Percentiles rank a stretch among this genome's conserved stretches.
Evolutionary conservation across 2,888 invertebrate species (phyloP).

Genomic region (Papilio elwesi): DNA sequence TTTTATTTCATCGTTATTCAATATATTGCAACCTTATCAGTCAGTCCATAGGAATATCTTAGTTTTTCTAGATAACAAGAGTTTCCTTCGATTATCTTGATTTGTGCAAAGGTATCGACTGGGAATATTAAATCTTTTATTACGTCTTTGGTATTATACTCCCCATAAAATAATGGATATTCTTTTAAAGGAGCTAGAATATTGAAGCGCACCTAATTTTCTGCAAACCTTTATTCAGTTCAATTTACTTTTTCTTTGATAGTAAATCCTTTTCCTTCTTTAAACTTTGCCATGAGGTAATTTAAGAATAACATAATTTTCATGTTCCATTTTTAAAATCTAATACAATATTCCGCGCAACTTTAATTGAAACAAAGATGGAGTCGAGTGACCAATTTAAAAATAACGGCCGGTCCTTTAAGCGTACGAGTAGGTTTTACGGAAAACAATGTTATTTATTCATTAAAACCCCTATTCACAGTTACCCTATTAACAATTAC

Average conservation of each 20-base stretch:
- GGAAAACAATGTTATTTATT: conserved; percentile 54
- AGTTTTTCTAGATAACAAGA: background rate
- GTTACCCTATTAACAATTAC: conserved; percentile 66
- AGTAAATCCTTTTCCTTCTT: conserved; percentile 9
- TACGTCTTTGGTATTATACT: conserved; percentile 12
- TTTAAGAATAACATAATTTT: conserved; percentile 4
- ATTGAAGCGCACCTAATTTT: conserved; percentile 30
- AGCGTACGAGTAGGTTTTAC: conserved; percentile 45
- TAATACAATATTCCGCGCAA: background rate
- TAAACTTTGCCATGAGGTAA: conserved; percentile 20
- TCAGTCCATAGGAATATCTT: background rate
- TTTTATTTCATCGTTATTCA: background rate
- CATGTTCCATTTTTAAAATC: conserved; percentile 7
- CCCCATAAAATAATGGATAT: conserved; percentile 19
- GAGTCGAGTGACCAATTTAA: conserved; percentile 24
- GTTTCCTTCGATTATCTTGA: conserved; percentile 17
- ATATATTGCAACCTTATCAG: background rate
- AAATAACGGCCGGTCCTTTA: conserved; percentile 22
- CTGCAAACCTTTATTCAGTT: conserved; percentile 28
- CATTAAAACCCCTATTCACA: conserved; percentile 57
- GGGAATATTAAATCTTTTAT: conserved; percentile 34
- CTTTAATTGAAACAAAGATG: conserved; percentile 8
- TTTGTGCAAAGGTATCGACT: conserved; percentile 23
- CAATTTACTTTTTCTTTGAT: conserved; percentile 22
- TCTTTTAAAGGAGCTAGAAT: conserved; percentile 28